These are phyloP conservation scores for Casuarius casuarius DNA, from an alignment of 2,113 vertebrate genomes.

Conservation along the genomic window DNA sequence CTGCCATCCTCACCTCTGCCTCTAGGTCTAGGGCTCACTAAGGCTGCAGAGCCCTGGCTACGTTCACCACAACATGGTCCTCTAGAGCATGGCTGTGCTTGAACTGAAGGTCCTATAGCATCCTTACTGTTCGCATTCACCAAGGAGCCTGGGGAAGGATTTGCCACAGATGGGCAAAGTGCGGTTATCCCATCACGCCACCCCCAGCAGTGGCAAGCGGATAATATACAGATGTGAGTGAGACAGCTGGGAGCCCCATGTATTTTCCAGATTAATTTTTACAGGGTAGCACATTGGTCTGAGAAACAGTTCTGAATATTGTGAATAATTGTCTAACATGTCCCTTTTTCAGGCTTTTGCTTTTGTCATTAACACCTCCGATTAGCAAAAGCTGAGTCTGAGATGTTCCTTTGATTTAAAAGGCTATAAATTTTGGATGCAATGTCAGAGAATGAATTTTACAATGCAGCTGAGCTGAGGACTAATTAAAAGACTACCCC, in stretches of 20 bases:
- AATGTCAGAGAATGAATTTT: constrained; percentile 49
- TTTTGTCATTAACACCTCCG: constrained; percentile 40
- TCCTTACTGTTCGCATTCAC: neutral
- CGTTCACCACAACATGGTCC: neutral
- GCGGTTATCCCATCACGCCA: neutral
- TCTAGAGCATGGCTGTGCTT: neutral
- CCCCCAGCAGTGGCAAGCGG: neutral
- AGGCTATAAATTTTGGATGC: constrained; percentile 55
- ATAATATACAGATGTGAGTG: neutral
- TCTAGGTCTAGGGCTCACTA: neutral
- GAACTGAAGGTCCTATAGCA: neutral
- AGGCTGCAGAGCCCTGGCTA: neutral
- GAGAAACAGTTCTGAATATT: neutral
- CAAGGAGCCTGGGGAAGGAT: neutral
- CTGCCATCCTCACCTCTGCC: neutral
- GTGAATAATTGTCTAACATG: neutral
- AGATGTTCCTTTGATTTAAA: constrained; percentile 54
- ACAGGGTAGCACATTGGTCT: neutral
- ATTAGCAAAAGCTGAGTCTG: constrained; percentile 35
- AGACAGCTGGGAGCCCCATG: neutral
- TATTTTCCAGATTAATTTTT: constrained; percentile 8
- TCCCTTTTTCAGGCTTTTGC: neutral
- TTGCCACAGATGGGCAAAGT: neutral
- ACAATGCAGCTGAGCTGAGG: neutral
- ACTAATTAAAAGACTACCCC: constrained; percentile 62